Evolutionary conservation across 2,888 invertebrate species (phyloP).

Genomic region (Ptycholaimellus sp.): DNA sequence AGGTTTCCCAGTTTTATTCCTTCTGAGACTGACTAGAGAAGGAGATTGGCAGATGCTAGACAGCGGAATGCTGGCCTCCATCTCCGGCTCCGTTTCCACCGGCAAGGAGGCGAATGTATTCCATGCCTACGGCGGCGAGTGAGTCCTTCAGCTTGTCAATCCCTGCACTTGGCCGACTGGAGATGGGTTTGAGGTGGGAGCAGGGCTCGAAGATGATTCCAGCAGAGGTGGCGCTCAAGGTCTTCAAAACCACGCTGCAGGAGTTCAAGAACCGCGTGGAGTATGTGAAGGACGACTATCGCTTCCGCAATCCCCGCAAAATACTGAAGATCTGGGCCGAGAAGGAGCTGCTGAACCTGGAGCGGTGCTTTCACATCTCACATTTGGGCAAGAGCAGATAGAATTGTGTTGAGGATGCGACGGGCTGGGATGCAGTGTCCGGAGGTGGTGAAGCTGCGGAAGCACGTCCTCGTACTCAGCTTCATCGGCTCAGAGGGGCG

Average conservation of each 20-base stretch:
- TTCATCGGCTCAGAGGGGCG: conserved; percentile 34
- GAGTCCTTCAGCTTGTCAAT: neutral
- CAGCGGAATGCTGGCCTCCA: conserved; percentile 32
- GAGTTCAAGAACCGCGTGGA: conserved; percentile 37
- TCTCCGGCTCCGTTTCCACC: conserved; percentile 36
- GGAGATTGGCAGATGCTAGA: no score
- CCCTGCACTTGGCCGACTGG: neutral
- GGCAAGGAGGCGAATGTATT: conserved; percentile 38
- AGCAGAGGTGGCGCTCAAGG: conserved; percentile 35
- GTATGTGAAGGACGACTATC: conserved; percentile 38
- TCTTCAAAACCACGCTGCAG: conserved; percentile 38
- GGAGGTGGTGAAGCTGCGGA: conserved; percentile 33
- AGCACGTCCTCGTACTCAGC: conserved; percentile 38
- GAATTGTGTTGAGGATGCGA: conserved; percentile 26
- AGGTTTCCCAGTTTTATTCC: no score
- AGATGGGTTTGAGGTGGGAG: neutral
- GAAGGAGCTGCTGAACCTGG: conserved; percentile 38
- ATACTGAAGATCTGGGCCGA: conserved; percentile 40
- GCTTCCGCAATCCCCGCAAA: conserved; percentile 38
- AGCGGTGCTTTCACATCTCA: conserved; percentile 23
- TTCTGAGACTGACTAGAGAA: no score
- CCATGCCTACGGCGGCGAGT: conserved; percentile 32
- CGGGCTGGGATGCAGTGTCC: conserved; percentile 34
- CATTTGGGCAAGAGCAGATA: neutral
- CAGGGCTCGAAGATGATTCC: conserved; percentile 18